phyloP scores from a whole-genome alignment of 1,140 invertebrate genomes.

The Aporrectodea caliginosa region DNA sequence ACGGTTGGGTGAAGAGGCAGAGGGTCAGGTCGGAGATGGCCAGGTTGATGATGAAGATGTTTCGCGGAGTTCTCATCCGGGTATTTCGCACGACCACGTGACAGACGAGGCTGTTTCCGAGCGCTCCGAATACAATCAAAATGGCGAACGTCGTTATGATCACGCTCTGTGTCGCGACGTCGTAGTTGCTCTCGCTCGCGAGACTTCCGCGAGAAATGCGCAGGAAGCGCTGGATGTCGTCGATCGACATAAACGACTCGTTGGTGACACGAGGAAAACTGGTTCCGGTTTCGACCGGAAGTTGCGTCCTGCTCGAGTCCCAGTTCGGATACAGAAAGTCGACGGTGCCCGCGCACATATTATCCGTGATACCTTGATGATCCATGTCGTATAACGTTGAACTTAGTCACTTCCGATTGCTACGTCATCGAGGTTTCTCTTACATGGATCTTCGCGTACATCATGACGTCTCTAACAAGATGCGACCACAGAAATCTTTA shows the following conservation, averaged over 20 bases:
- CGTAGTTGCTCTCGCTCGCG: not conserved
- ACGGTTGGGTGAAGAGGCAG: conserved; percentile 78
- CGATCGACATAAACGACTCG: not conserved
- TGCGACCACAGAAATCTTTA: too few species aligned
- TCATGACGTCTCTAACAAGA: too few species aligned
- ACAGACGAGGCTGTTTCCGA: conserved; percentile 78
- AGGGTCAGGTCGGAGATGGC: conserved; percentile 78
- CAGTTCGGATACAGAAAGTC: too few species aligned
- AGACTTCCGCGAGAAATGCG: not conserved
- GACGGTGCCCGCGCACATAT: too few species aligned
- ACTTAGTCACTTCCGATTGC: too few species aligned
- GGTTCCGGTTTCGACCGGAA: not conserved
- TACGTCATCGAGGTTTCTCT: too few species aligned
- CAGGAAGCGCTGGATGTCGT: not conserved
- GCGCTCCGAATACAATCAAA: conserved; percentile 70
- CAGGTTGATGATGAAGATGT: conserved; percentile 83
- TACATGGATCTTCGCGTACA: too few species aligned
- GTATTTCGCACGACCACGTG: conserved; percentile 72
- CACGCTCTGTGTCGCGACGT: conserved; percentile 33
- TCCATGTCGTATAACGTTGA: too few species aligned
- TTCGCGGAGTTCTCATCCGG: conserved; percentile 76
- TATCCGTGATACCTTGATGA: too few species aligned
- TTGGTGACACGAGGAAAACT: not conserved
- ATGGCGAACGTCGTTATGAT: conserved; percentile 69
- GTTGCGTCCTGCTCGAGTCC: not conserved